Evolutionary conservation across 2,797 vertebrate genomes (phyloP), one percentile per base, ranked within the genome.

Genomic region (Crocidura indochinensis): DNA sequence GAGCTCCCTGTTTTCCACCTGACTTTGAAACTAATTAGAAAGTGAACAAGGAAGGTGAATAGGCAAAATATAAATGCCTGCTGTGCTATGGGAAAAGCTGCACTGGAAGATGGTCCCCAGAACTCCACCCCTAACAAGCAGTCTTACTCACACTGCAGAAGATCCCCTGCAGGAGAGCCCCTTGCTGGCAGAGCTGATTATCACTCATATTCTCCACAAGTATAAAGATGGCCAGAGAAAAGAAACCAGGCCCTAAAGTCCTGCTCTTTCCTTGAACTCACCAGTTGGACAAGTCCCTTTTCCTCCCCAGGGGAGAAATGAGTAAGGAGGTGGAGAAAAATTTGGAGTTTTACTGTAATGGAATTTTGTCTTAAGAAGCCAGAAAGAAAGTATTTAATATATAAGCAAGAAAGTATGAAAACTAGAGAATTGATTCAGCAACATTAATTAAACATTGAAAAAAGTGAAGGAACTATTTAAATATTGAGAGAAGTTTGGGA

Each of bases 381-480:
- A n/a, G 44, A 31, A 84, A 88, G 76, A 80, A 91, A 90, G 44
- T 51, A 64, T 44, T 91, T 60, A 84, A 91, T 94, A 89, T 67
- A 82, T 75, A 75, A 76, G 88, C 91, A 53, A 91, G 94, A 91
- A 60, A 53, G 44, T 77, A 76, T 90, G 46, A 84, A 83, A 85
- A 56, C 60, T 80, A 44, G 51, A 91, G 17, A 49, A 90, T 90
- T 8, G 4, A 67, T 31, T 91, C 65, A 47, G 65, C 90, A 91
- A n/a, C 80, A 14, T 19, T 26, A 75, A 60, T 53, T 64, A 65
- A 24, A 65, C 24, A 65, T 8, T 7, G 6, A 84, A 81, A 77
- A 26, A 11, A 90, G 64, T 68, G 82, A 90, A 85, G 69, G 26
- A 68, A 56, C 71, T 60, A 60, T 19, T 38, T 38, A 38, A 38